Conservation (phyloP, 2,888 invertebrate genomes). For the Ichneumon xanthorius region DNA sequence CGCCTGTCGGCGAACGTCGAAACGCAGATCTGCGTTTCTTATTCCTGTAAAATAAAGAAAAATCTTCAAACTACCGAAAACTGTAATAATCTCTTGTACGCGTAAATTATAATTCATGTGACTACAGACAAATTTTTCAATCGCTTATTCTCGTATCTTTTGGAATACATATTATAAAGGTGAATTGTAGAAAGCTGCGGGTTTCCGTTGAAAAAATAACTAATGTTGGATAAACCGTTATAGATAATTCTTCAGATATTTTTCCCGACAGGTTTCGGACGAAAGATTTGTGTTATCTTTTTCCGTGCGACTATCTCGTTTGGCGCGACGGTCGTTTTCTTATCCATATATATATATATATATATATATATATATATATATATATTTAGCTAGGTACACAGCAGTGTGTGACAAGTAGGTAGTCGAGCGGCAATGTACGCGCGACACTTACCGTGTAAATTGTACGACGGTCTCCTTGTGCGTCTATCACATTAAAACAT, state of each 20-base stretch:
- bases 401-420: conserved; percentile 1
- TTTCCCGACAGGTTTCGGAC: neutral
- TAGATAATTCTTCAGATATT: conserved; percentile 6
- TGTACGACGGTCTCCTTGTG: neutral
- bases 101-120: neutral
- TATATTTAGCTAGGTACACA: neutral
- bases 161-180: neutral
- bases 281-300: neutral
- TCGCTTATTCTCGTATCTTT: neutral
- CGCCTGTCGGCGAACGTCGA: neutral
- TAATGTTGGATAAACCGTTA: neutral
- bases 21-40: neutral
- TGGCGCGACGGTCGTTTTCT: conserved; percentile 13
- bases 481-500: neutral
- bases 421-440: conserved; percentile 19
- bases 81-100: neutral
- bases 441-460: neutral
- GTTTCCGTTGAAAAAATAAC: neutral
- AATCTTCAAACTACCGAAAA: neutral
- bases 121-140: neutral
- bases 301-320: neutral
- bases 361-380: too few species aligned
- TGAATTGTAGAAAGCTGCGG: conserved; percentile 2
- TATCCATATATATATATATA: neutral
- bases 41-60: neutral